Evolutionary conservation across 2,113 vertebrate species (phyloP), one percentile per base, ranked within the genome.

Genomic region (Bubo scandiacus): DNA sequence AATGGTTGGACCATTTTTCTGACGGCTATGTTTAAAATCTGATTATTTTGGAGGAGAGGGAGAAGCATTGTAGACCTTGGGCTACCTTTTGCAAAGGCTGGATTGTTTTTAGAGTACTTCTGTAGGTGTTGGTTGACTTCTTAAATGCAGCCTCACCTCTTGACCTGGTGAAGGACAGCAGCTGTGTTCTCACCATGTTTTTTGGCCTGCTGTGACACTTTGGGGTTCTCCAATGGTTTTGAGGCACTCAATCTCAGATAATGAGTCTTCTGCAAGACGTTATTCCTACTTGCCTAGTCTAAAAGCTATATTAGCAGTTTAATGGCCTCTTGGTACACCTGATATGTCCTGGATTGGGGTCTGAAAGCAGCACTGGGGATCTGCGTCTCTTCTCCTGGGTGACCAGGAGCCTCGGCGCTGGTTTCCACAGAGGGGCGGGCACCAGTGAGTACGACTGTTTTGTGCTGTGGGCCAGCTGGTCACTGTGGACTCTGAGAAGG

Each of bases 21-120:
- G 94, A 94, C 96, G 91, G n/a, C 45, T 85, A 11, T 63, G 77
- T 92, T 95, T 96, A 95, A 95, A 86, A 92, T 84, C 45, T 81
- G 83, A 92, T 93, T 91, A 95, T 96, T 90, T 74, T 79, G 15
- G 54, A 54, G 68, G 43, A 77, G 47, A 67, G 19, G 12, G 34
- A n/a, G 49, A 88, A 90, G 40, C 4, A 1, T 13, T 92, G 73
- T 47, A 94, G 96, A 52, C 47, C 30, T 59, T 43, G 66, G 8
- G 61, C 34, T 80, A 74, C 30, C 23, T 95, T 94, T 84, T 38
- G 82, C 10, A 26, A 66, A 74, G 30, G 27, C 77, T 90, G 8
- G 32, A 38, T 86, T 93, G 68, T 66, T 87, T 88, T 61, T 42
- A n/a, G 47, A 83, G 21, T 88, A 16, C 10, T 66, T 71, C 15